Percentiles rank a stretch among this genome's conserved stretches.
Conservation (phyloP, 1,140 invertebrate species). For the Globodera rostochiensis region DNA sequence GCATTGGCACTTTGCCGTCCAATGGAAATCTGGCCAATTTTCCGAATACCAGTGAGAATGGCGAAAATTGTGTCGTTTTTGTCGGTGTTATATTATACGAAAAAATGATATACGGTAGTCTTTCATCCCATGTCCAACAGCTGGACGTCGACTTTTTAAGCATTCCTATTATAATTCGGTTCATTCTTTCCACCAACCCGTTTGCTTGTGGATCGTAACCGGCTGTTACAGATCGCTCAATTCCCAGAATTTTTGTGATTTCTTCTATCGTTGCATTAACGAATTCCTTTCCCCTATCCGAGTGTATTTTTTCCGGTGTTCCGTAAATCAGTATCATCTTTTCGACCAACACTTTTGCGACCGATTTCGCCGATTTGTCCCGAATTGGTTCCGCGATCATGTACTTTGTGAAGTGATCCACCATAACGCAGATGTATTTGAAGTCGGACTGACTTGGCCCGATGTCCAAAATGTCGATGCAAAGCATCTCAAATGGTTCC, state of each 20-base stretch:
- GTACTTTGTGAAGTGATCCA: constrained; percentile 1
- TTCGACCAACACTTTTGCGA: not conserved
- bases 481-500: not conserved
- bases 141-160: not conserved
- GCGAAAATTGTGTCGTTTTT: constrained; percentile 19
- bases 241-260: not conserved
- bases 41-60: constrained; percentile 9
- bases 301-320: constrained; percentile 3
- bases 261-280: not conserved
- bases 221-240: not conserved
- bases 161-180: constrained; percentile 20
- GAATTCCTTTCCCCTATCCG: constrained; percentile 16
- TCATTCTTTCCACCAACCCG: not conserved
- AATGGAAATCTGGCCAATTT: not conserved
- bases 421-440: not conserved
- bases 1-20: not conserved
- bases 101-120: constrained; percentile 16
- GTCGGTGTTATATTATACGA: constrained; percentile 11
- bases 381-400: not conserved
- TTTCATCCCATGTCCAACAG: constrained; percentile 13
- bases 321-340: constrained; percentile 17
- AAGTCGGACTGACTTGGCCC: not conserved
- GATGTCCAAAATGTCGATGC: not conserved
- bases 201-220: constrained; percentile 14
- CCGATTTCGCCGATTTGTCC: constrained; percentile 5